These are phyloP conservation scores for Neodiprion lecontei DNA, from an alignment of 1,140 invertebrate species.

Conservation along the genomic window DNA sequence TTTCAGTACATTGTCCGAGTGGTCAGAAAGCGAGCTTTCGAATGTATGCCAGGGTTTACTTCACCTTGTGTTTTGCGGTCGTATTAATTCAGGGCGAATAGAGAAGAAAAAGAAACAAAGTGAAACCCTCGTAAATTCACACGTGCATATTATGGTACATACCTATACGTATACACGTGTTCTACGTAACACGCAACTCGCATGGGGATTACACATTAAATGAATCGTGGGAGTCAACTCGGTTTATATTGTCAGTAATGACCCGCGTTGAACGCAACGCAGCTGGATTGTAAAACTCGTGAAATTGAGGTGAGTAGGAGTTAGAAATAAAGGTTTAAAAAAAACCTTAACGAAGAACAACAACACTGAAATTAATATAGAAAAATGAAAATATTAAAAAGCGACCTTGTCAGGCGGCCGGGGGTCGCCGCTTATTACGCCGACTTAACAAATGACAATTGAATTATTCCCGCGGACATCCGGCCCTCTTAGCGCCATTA, in stretches of 20 bases:
- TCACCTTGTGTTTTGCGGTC: not conserved
- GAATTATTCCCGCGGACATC: not conserved
- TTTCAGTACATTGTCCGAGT: too few relatives aligned
- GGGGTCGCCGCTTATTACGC: not conserved
- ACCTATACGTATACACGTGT: too few relatives aligned
- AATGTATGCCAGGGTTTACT: not conserved
- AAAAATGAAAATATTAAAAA: too few relatives aligned
- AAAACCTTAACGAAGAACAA: not conserved
- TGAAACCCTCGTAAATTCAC: too few relatives aligned
- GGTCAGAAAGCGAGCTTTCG: too few relatives aligned
- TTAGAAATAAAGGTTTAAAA: not conserved
- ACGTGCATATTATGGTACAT: too few relatives aligned
- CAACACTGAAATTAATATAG: not conserved
- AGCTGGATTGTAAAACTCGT: too few relatives aligned
- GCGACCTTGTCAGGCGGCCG: not conserved
- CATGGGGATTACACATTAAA: not conserved
- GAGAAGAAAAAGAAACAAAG: too few relatives aligned
- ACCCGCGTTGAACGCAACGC: too few relatives aligned
- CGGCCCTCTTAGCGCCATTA: not conserved
- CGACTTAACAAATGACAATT: not conserved
- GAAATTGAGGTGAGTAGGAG: not conserved
- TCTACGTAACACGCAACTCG: too few relatives aligned
- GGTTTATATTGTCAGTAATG: too few relatives aligned
- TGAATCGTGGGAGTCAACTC: not conserved
- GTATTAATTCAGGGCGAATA: too few relatives aligned